A percentile compares a stretch with the other conserved stretches of the same genome.
Evolutionary conservation across 2,797 vertebrate species (phyloP).

Genomic region (Kryptolebias ocellatus): DNA sequence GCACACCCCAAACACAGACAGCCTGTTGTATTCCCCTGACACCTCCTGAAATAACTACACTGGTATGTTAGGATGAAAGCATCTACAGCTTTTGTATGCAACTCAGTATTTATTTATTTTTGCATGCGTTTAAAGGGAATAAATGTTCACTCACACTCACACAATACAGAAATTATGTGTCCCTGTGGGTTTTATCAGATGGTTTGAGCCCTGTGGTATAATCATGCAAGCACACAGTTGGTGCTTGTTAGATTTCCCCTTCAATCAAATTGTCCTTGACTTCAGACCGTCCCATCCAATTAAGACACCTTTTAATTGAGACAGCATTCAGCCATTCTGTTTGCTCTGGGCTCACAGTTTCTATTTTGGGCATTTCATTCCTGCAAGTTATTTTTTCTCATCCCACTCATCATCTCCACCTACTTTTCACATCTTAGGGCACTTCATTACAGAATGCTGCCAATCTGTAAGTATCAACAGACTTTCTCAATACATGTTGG

Average conservation of each 20-base stretch:
- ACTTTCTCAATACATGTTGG: background rate
- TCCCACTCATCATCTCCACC: background rate
- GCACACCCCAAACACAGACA: conserved; percentile 51
- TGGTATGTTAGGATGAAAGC: conserved; percentile 22
- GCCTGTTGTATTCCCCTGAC: conserved; percentile 49
- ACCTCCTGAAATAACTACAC: conserved; percentile 48
- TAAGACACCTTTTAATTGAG: background rate
- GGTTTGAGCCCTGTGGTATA: background rate
- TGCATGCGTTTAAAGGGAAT: conserved; percentile 1
- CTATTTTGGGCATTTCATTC: background rate
- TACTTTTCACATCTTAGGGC: background rate
- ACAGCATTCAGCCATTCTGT: background rate
- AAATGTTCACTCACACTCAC: background rate
- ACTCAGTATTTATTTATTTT: conserved; percentile 21
- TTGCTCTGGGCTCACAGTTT: background rate
- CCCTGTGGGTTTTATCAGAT: too few species aligned
- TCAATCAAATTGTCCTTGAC: background rate
- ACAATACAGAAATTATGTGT: background rate
- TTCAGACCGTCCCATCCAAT: background rate
- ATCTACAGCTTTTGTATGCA: conserved; percentile 8
- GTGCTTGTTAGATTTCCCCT: background rate
- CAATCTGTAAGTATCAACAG: background rate
- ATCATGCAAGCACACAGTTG: background rate
- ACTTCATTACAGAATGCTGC: background rate
- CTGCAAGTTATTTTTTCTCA: background rate